Evolutionary conservation across 2,113 vertebrate genomes (phyloP).

Genomic region (Tonatia bakeri): DNA sequence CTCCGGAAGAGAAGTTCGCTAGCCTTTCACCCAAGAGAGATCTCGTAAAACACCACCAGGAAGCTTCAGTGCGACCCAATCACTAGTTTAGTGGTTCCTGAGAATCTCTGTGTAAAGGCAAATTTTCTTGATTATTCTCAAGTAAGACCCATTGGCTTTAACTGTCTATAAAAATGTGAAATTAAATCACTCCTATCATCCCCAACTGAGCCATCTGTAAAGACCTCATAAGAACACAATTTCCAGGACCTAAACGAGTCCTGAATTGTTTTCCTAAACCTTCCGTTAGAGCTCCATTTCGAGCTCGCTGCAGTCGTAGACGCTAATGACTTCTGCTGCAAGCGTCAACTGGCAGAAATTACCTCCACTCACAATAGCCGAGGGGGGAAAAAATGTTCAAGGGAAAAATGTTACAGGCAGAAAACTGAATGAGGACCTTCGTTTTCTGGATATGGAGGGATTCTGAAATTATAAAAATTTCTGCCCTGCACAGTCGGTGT

Average conservation of each 20-base stretch:
- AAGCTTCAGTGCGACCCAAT: conserved; percentile 42
- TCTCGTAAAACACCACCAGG: conserved; percentile 40
- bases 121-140: conserved; percentile 57
- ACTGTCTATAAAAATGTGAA: conserved; percentile 55
- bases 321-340: conserved; percentile 53
- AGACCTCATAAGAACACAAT: conserved; percentile 51
- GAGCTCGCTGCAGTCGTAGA: conserved; percentile 43
- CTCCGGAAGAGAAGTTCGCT: conserved; percentile 1
- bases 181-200: conserved; percentile 48
- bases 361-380: neutral
- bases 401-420: neutral
- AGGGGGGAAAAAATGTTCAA: neutral
- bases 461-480: neutral
- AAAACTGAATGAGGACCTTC: neutral
- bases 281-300: neutral
- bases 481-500: neutral
- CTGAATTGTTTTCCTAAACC: conserved; percentile 42
- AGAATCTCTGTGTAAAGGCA: conserved; percentile 38
- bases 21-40: conserved; percentile 21
- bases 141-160: conserved; percentile 47
- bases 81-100: conserved; percentile 30
- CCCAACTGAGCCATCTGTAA: conserved; percentile 60
- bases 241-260: conserved; percentile 22
- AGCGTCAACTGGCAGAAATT: neutral
- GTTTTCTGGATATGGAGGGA: neutral